Percentiles rank a stretch among this genome's conserved stretches.
phyloP scores from a whole-genome alignment of 2,113 vertebrate species.

The Centropristis striata region DNA sequence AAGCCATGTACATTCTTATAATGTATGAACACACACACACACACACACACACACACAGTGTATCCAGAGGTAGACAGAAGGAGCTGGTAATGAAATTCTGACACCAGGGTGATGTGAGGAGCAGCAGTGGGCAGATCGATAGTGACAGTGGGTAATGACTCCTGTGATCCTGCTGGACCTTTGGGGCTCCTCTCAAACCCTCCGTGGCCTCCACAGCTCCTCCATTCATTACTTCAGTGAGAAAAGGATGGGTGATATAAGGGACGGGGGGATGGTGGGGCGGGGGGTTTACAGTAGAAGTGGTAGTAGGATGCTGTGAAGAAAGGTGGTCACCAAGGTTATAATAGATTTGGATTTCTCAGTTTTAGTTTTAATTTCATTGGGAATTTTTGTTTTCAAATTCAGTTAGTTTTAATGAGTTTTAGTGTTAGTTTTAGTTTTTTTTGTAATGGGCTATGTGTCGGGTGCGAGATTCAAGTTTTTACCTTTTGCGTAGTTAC shows the following conservation, averaged over 20 bases:
- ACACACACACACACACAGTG: neutral
- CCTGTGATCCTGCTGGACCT: slow-evolving; percentile 44
- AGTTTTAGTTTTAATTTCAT: too few relatives aligned
- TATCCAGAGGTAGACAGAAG: neutral
- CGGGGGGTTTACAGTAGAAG: neutral
- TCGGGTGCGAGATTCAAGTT: too few relatives aligned
- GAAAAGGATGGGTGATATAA: neutral
- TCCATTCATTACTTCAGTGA: slow-evolving; percentile 11
- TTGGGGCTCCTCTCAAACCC: slow-evolving; percentile 36
- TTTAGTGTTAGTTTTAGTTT: too few relatives aligned
- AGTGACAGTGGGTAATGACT: slow-evolving; percentile 51
- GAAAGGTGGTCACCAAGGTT: neutral
- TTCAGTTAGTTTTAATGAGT: too few relatives aligned
- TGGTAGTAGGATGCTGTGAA: neutral
- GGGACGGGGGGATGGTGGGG: neutral
- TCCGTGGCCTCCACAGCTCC: neutral
- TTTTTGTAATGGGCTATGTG: too few relatives aligned
- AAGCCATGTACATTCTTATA: neutral
- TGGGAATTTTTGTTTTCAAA: too few relatives aligned
- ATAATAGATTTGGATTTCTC: too few relatives aligned
- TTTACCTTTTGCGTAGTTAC: too few relatives aligned
- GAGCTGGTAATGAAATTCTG: slow-evolving; percentile 23
- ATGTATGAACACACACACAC: neutral
- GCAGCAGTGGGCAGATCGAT: slow-evolving; percentile 35
- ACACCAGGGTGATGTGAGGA: slow-evolving; percentile 27